Conservation (phyloP, 2,888 invertebrate genomes). For the Pardosa pseudoannulata region DNA sequence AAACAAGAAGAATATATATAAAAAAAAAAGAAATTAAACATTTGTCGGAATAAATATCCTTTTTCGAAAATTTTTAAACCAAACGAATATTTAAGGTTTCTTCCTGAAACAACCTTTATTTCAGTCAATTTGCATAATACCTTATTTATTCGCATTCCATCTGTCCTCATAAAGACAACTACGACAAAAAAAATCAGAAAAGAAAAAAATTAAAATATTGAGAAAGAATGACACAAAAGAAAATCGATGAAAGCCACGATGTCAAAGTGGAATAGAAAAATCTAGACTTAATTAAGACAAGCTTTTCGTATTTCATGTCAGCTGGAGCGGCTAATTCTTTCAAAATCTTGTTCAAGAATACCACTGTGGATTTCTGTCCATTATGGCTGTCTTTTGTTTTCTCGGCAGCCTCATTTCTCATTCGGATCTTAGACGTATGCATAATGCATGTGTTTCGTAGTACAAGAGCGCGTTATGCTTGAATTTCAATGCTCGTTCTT, state of each 20-base stretch:
- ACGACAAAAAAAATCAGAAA: too few relatives aligned
- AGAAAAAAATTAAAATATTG: not conserved
- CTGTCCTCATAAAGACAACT: too few relatives aligned
- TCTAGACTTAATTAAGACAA: not conserved
- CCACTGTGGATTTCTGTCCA: not conserved
- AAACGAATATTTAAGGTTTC: too few relatives aligned
- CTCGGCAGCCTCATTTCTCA: not conserved
- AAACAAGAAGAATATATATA: too few relatives aligned
- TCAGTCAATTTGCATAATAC: too few relatives aligned
- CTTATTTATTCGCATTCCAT: too few relatives aligned
- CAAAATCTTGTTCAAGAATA: not conserved
- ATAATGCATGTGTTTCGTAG: not conserved
- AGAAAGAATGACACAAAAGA: not conserved
- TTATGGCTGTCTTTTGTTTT: too few relatives aligned
- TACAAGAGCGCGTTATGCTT: not conserved
- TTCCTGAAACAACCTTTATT: too few relatives aligned
- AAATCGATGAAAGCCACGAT: not conserved
- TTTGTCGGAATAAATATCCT: too few relatives aligned
- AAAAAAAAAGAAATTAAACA: too few relatives aligned
- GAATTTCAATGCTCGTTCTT: not conserved
- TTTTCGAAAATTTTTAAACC: too few relatives aligned
- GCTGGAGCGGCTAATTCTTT: too few relatives aligned
- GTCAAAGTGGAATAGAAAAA: not conserved
- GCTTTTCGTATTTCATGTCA: not conserved
- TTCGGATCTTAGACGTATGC: not conserved